A percentile compares a stretch with the other conserved stretches of the same genome.
phyloP scores from a whole-genome alignment of 2,113 vertebrate genomes.

The Chaetodon auriga region DNA sequence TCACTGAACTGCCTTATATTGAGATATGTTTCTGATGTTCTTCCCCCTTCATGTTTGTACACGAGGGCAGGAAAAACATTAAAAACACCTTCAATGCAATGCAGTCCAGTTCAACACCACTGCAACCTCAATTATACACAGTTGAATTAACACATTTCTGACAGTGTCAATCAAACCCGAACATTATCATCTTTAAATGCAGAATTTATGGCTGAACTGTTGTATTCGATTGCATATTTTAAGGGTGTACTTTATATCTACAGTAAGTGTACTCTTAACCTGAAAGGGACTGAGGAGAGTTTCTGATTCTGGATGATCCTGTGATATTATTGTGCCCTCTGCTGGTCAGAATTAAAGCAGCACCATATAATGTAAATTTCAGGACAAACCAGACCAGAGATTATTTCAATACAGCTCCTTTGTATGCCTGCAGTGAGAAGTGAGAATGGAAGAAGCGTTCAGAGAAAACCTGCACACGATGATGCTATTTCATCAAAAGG shows the following conservation, averaged over 20 bases:
- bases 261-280: background rate
- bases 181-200: background rate
- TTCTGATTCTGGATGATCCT: background rate
- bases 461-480: background rate
- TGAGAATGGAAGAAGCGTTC: fast-evolving
- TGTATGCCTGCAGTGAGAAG: background rate
- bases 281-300: background rate
- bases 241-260: no score
- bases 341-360: slow-evolving; percentile 44
- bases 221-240: background rate
- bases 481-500: background rate
- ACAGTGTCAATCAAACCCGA: no score
- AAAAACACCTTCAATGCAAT: background rate
- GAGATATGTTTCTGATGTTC: background rate
- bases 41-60: no score
- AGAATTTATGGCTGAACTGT: background rate
- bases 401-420: background rate
- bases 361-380: slow-evolving; percentile 13
- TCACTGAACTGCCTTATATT: background rate
- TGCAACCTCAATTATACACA: background rate
- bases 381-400: background rate
- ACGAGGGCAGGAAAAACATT: no score
- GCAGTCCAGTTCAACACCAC: background rate
- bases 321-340: slow-evolving; percentile 66
- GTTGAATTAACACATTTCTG: background rate